Evolutionary conservation across 2,888 invertebrate genomes (phyloP).

Genomic region (Lagria hirta): DNA sequence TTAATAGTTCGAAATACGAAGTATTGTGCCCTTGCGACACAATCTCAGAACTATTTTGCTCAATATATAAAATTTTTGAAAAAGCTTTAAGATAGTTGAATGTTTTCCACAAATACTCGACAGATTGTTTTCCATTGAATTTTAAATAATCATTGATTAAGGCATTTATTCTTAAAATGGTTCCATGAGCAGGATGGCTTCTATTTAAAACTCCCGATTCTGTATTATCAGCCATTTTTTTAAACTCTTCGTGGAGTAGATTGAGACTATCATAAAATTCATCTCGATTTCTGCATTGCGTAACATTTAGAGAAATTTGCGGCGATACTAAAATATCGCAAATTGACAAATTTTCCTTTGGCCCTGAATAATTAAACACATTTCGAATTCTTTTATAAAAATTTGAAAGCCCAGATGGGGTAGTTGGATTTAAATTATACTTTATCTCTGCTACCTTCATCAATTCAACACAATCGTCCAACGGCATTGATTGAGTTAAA

Average conservation of each 20-base stretch:
- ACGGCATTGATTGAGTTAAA: slow-evolving; percentile 41
- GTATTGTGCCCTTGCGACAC: slow-evolving; percentile 47
- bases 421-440: slow-evolving; percentile 30
- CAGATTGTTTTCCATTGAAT: slow-evolving; percentile 21
- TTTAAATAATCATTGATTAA: slow-evolving; percentile 45
- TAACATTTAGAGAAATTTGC: slow-evolving; percentile 37
- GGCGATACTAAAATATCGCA: slow-evolving; percentile 41
- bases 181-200: slow-evolving; percentile 58
- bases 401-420: slow-evolving; percentile 35
- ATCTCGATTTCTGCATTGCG: slow-evolving; percentile 35
- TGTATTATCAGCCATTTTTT: slow-evolving; percentile 31
- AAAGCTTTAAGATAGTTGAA: slow-evolving; percentile 63
- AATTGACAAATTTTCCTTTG: slow-evolving; percentile 34
- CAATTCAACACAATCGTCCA: slow-evolving; percentile 41
- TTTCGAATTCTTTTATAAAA: slow-evolving; percentile 43
- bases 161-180: slow-evolving; percentile 59
- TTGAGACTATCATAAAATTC: slow-evolving; percentile 51
- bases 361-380: slow-evolving; percentile 37
- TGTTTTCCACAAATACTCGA: slow-evolving; percentile 57
- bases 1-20: slow-evolving; percentile 59
- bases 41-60: slow-evolving; percentile 46
- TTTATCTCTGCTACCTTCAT: slow-evolving; percentile 37
- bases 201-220: slow-evolving; percentile 53
- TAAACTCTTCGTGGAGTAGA: slow-evolving; percentile 57
- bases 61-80: slow-evolving; percentile 53